These are phyloP conservation scores for Smittia aterrima DNA, from an alignment of 2,888 invertebrate genomes.

Conservation along the genomic window DNA sequence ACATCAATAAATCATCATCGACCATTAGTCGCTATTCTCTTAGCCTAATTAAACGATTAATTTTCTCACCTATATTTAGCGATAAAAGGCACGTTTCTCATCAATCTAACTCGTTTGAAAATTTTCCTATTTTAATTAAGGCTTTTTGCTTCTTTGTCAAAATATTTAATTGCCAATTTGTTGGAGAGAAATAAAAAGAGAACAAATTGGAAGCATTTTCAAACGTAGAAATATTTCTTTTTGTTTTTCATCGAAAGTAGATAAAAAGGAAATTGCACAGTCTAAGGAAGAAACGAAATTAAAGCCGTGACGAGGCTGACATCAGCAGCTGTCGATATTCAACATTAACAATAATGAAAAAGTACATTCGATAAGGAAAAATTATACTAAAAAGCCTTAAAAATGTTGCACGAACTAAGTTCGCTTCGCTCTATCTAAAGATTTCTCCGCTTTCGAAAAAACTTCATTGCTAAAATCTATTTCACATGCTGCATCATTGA, in stretches of 20 bases:
- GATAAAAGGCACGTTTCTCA: slow-evolving; percentile 31
- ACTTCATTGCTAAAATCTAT: neutral
- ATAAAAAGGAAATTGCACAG: slow-evolving; percentile 15
- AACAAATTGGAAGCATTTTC: slow-evolving; percentile 12
- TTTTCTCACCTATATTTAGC: slow-evolving; percentile 31
- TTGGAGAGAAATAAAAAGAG: neutral
- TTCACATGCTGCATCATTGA: neutral
- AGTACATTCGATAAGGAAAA: slow-evolving; percentile 14
- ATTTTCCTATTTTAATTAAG: slow-evolving; percentile 17
- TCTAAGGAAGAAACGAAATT: neutral
- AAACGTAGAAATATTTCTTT: no score
- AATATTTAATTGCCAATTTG: neutral
- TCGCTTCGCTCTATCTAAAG: neutral
- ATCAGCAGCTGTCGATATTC: neutral
- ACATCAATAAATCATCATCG: slow-evolving; percentile 13
- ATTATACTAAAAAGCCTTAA: slow-evolving; percentile 8
- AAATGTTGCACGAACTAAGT: slow-evolving; percentile 3
- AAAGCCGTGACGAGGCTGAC: neutral
- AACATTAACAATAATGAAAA: slow-evolving; percentile 9
- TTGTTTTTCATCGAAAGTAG: neutral
- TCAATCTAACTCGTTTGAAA: neutral
- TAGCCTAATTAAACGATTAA: slow-evolving; percentile 26
- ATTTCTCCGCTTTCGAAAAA: neutral
- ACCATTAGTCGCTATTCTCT: slow-evolving; percentile 1
- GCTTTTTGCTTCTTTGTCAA: neutral